phyloP scores from a whole-genome alignment of 2,113 vertebrate species.

The Pedetes capensis region DNA sequence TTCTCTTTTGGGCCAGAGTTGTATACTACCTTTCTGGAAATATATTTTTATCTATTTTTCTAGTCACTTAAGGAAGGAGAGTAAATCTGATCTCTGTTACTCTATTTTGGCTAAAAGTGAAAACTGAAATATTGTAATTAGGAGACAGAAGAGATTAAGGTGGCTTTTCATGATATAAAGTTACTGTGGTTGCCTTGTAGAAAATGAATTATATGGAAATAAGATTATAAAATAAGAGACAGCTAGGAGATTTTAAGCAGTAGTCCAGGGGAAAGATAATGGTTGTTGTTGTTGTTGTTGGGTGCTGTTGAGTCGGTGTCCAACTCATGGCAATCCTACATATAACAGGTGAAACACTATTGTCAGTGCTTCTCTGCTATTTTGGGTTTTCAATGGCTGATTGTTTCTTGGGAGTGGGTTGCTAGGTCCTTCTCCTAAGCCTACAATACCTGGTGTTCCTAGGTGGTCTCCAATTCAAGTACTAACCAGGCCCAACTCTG shows the following conservation, averaged over 20 bases:
- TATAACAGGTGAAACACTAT: too few relatives aligned
- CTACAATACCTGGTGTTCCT: too few relatives aligned
- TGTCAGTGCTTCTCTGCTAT: too few relatives aligned
- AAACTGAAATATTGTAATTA: slow-evolving; percentile 47
- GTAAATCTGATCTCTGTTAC: background rate
- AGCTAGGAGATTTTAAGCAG: background rate
- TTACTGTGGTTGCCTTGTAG: background rate
- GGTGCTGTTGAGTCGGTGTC: too few relatives aligned
- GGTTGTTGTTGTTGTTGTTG: too few relatives aligned
- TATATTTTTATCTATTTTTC: background rate
- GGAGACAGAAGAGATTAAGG: background rate
- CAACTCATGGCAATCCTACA: too few relatives aligned
- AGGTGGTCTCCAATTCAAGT: too few relatives aligned
- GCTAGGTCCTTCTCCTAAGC: too few relatives aligned
- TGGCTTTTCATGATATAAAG: slow-evolving; percentile 41
- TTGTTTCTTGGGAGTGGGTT: too few relatives aligned
- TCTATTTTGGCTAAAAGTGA: slow-evolving; percentile 32
- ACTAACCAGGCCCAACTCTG: too few relatives aligned
- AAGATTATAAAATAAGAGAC: background rate
- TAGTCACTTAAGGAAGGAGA: slow-evolving; percentile 3
- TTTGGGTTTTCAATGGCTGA: too few relatives aligned
- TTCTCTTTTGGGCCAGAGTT: background rate
- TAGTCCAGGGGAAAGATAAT: background rate
- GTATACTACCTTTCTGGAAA: background rate
- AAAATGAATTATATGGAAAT: slow-evolving; percentile 11